Percentiles rank a stretch among this genome's conserved stretches.
These are phyloP conservation scores for Heliconius nattereri DNA, from an alignment of 1,140 invertebrate genomes.

Conservation along the genomic window DNA sequence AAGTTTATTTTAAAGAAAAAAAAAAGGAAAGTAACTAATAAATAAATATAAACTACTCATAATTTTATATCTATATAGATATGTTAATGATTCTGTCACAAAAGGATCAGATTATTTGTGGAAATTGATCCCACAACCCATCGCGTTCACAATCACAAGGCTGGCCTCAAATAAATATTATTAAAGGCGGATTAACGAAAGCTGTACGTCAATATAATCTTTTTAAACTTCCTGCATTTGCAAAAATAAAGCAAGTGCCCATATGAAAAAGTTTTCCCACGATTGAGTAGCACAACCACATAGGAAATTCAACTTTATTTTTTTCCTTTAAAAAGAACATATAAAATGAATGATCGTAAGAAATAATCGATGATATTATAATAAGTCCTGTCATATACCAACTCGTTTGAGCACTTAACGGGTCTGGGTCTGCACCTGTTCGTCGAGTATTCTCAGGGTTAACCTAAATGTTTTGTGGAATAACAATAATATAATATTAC, in stretches of 20 bases:
- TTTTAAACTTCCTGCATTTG: background rate
- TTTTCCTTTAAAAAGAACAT: background rate
- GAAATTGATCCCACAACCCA: too few species aligned
- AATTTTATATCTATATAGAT: too few species aligned
- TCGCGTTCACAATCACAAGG: too few species aligned
- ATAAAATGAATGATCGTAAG: constrained; percentile 11
- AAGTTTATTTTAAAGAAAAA: too few species aligned
- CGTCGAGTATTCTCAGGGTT: background rate
- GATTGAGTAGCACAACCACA: background rate
- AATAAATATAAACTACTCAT: too few species aligned
- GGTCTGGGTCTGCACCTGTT: constrained; percentile 31
- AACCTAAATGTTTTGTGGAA: background rate
- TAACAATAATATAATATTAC: background rate
- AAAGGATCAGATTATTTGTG: too few species aligned
- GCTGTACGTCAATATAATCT: background rate
- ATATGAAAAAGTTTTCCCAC: constrained; percentile 1
- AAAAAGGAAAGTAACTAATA: too few species aligned
- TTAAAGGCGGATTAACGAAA: background rate
- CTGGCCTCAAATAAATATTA: too few species aligned
- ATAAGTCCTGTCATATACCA: constrained; percentile 18
- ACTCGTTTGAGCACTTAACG: constrained; percentile 36
- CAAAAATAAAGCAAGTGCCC: background rate
- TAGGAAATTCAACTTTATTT: background rate
- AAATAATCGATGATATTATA: constrained; percentile 4
- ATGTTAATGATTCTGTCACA: too few species aligned